Evolutionary conservation across 2,797 vertebrate species (phyloP).

Genomic region (Apodemus agrarius): DNA sequence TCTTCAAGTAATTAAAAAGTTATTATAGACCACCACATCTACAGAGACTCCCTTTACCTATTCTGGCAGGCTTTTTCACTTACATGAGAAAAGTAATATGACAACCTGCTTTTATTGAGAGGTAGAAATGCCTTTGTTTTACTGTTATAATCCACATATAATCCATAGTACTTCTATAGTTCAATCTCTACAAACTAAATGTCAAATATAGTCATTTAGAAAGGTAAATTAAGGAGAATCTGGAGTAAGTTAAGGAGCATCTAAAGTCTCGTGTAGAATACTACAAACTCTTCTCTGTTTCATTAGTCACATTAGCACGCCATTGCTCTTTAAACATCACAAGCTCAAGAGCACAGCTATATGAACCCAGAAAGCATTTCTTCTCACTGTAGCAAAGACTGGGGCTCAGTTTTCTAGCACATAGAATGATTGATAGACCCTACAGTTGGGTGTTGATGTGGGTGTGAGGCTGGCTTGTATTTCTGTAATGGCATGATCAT

Average conservation of each 20-base stretch:
- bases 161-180: not conserved
- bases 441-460: not conserved
- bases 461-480: not conserved
- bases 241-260: slow-evolving; percentile 60
- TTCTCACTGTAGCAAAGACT: slow-evolving; percentile 78
- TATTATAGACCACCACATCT: slow-evolving; percentile 12
- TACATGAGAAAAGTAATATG: not conserved
- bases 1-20: slow-evolving; percentile 45
- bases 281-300: slow-evolving; percentile 82
- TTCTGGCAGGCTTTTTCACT: not conserved
- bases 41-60: not conserved
- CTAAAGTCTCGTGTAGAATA: slow-evolving; percentile 52
- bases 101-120: not conserved
- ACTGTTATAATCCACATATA: not conserved
- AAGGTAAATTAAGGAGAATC: slow-evolving; percentile 69
- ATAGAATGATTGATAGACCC: slow-evolving; percentile 50
- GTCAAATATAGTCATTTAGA: slow-evolving; percentile 76
- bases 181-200: slow-evolving; percentile 54
- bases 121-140: slow-evolving; percentile 58
- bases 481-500: not conserved
- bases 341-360: slow-evolving; percentile 83
- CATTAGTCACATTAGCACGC: slow-evolving; percentile 84
- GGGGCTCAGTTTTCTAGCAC: slow-evolving; percentile 74
- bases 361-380: slow-evolving; percentile 77
- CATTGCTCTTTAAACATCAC: slow-evolving; percentile 86